Evolutionary conservation across 2,797 vertebrate species (phyloP).

Genomic region (Anas capensis): DNA sequence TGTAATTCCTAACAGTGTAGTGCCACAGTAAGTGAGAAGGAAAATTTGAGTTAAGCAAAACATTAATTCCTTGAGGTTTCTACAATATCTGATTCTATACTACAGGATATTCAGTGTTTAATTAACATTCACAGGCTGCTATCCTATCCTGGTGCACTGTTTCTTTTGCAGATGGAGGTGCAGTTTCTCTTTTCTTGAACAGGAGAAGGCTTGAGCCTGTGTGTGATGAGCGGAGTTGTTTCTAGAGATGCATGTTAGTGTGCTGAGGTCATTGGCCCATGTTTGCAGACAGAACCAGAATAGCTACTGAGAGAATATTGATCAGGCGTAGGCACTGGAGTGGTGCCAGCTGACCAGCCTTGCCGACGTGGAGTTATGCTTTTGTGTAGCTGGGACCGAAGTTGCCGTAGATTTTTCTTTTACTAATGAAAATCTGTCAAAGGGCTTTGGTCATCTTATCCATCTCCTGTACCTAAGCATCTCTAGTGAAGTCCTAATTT

Average conservation of each 20-base stretch:
- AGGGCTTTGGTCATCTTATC: constrained; percentile 5
- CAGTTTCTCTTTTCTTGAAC: constrained; percentile 46
- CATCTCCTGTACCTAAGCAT: not conserved
- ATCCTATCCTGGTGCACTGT: not conserved
- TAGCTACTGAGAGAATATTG: not conserved
- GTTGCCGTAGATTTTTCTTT: not conserved
- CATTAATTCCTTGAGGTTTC: not conserved
- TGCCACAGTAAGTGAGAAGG: not conserved
- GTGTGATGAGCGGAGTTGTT: not conserved
- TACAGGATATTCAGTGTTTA: not conserved
- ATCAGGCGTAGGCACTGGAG: constrained; percentile 20
- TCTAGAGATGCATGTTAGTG: not conserved
- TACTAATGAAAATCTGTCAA: not conserved
- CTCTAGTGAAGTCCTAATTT: not conserved
- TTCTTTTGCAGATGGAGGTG: constrained; percentile 37
- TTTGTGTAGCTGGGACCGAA: not conserved
- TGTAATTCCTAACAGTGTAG: not conserved
- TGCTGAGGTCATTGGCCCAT: not conserved
- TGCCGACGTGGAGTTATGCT: not conserved
- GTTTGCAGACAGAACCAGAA: not conserved
- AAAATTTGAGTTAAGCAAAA: not conserved
- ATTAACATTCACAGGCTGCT: not conserved
- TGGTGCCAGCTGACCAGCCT: constrained; percentile 2
- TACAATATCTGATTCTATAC: not conserved
- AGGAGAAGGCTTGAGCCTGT: not conserved